Evolutionary conservation across 37 sponge, comb jelly and placozoan species (phyloP).

Genomic region (Geodia barretti): DNA sequence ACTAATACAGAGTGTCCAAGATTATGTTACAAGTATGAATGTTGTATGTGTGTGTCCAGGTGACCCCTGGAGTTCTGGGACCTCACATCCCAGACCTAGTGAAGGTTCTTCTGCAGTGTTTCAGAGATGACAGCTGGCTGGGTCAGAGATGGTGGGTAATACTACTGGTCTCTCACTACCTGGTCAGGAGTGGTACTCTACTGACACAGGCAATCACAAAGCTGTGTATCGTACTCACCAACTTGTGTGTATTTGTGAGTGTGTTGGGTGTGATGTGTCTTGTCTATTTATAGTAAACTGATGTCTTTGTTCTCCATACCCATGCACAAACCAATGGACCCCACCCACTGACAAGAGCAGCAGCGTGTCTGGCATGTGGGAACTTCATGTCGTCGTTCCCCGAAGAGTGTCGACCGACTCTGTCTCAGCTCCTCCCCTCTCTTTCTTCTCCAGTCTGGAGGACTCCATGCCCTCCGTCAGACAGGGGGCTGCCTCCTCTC

Average conservation of each 20-base stretch:
- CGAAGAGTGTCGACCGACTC: conserved; percentile 56
- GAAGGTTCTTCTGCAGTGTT: conserved; percentile 74
- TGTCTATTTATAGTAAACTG: no score
- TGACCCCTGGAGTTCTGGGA: conserved; percentile 37
- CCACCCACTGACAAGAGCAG: conserved; percentile 13
- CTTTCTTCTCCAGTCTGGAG: conserved; percentile 81
- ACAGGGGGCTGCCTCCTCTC: conserved; percentile 89
- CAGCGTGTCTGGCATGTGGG: conserved; percentile 95
- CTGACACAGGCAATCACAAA: no score
- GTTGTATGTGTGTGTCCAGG: conserved; percentile 15
- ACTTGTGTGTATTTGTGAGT: not conserved
- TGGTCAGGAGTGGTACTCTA: no score
- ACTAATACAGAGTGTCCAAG: no score
- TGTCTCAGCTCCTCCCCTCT: conserved; percentile 68
- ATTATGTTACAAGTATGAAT: no score
- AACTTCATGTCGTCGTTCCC: conserved; percentile 92
- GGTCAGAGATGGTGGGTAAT: conserved; percentile 90
- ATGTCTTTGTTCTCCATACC: no score
- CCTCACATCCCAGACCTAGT: conserved; percentile 59
- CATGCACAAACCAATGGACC: no score
- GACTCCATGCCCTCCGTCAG: conserved; percentile 94
- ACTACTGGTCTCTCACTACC: no score
- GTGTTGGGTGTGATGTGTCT: not conserved
- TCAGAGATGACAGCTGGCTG: conserved; percentile 98
- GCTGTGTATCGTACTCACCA: not conserved